Base-by-base conservation (phyloP, 2,797 vertebrate genomes). In the Rallus crepitans region DNA sequence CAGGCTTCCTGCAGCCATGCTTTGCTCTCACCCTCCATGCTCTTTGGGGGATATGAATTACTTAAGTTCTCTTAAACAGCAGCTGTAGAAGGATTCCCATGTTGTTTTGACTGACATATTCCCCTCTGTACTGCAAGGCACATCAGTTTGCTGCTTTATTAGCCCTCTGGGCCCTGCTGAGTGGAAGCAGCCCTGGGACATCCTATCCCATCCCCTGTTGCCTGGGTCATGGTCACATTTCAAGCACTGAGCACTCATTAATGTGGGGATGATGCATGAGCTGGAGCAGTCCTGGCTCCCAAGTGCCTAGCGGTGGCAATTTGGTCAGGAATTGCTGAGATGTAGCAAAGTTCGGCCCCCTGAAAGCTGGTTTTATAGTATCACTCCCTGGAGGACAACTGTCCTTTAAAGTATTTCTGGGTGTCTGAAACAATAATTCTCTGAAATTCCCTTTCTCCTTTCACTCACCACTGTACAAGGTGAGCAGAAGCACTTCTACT, bases 331-430 rank as follows among this genome's bases (percentile, higher is more conserved):
- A 84, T 63, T 77, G 89, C 81, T 89, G 93, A 93, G 63, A 59
- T 72, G 73, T 9, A 86, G 73, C 50, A 25, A 68, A 77, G 59
- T 42, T 33, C 27, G 65, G 11, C 15, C n/a, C 28, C 18, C 31
- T 52, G 71, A 85, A 76, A 76, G 63, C 39, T 65, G 48, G 25
- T 77, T 88, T 72, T 60, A 12, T 37, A 61, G 59, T 78, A 77
- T 89, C 19, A 2, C n/a, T 96, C 92, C 87, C 90, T 47, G 64
- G 92, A 91, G 94, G 24, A 91, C 77, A 81, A 15, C 85, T 88
- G 73, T 86, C 77, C 72, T 90, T 76, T 77, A 10, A 61, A 82
- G 31, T 72, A 30, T 60, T 87, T 63, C 70, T 89, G 82, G 70
- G 90, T 70, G 70, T 79, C 64, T 92, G 86, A 64, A 70, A 79